phyloP scores from a whole-genome alignment of 2,888 invertebrate genomes.

The Hypena proboscidalis region DNA sequence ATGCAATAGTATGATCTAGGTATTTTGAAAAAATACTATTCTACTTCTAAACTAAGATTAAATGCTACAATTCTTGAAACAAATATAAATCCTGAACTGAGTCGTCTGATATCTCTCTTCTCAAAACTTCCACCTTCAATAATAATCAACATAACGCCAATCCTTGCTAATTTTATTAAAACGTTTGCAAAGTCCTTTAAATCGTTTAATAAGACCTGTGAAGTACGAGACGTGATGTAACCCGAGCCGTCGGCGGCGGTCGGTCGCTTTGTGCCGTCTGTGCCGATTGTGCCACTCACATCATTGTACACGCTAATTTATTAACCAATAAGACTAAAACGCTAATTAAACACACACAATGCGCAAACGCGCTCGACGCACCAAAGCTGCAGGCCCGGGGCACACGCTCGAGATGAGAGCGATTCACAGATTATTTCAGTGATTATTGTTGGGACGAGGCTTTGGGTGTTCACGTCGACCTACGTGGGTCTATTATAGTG shows the following conservation, averaged over 20 bases:
- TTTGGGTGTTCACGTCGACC: too few species aligned
- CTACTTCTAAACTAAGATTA: too few species aligned
- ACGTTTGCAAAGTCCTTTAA: neutral
- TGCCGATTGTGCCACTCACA: conserved; percentile 55
- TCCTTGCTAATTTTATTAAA: conserved; percentile 2
- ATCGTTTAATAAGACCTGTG: neutral
- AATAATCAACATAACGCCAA: neutral
- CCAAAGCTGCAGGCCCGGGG: neutral
- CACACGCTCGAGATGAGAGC: conserved; percentile 5
- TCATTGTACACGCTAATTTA: conserved; percentile 37
- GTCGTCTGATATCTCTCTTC: too few species aligned
- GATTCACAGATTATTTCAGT: neutral
- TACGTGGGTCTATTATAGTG: too few species aligned
- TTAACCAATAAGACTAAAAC: conserved; percentile 54
- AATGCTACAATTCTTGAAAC: too few species aligned
- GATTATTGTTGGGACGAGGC: too few species aligned
- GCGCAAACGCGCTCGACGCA: conserved; percentile 2
- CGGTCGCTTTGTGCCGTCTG: conserved; percentile 42
- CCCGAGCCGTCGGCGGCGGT: conserved; percentile 54
- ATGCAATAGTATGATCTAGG: too few species aligned
- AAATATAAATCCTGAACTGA: too few species aligned
- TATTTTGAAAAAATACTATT: too few species aligned
- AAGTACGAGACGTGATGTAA: conserved; percentile 43
- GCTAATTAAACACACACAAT: conserved; percentile 63
- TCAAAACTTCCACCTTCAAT: too few species aligned